Evolutionary conservation across 2,113 vertebrate species (phyloP), one percentile per base, ranked within the genome.

Genomic region (Alexandromys fortis): DNA sequence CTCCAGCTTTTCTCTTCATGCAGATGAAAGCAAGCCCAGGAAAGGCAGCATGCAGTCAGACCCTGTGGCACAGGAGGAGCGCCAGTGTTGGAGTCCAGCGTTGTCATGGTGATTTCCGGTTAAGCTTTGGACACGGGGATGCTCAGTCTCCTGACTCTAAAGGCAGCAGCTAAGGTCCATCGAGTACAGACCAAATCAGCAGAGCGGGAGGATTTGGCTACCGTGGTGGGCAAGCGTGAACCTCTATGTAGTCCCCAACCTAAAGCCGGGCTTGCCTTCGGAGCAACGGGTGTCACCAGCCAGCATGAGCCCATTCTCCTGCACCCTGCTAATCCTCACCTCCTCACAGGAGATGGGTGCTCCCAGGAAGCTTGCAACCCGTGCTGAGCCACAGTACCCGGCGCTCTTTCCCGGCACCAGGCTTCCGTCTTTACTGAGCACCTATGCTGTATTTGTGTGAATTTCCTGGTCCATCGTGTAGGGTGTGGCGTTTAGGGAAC

Each of bases 401-500:
- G 28, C 12, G 12, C 11, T 67, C 10, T 30, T 63, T n/a, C 42
- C 4, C 0, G 1, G 35, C 45, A 14, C 63, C 30, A n/a, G 5
- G 16, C 49, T 33, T 24, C 13, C 26, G 58, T 76, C 42, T 47
- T 42, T n/a, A 2, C 55, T 42, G 8, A n/a, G 70, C 82, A 22
- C 6, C 3, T 22, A 3, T 5, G 1, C 22, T 58, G 2, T 0
- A 0, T 61, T 61, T 16, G 1, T 1, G 0, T 17, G 22, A 35
- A 11, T 35, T 73, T 95, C 45, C 47, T 7, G 19, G 58, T 3
- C 22, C 11, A 33, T 14, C 7, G 63, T 52, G 28, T 1, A 0
- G 35, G n/a, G 35, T 12, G 0, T 0, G 21, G 75, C 26, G 19
- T 19, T n/a, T 35, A 61, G 17, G 1, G 49, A 93, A 9, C 24